Base-by-base conservation (phyloP, 2,797 vertebrate species). In the Etheostoma perlongum region DNA sequence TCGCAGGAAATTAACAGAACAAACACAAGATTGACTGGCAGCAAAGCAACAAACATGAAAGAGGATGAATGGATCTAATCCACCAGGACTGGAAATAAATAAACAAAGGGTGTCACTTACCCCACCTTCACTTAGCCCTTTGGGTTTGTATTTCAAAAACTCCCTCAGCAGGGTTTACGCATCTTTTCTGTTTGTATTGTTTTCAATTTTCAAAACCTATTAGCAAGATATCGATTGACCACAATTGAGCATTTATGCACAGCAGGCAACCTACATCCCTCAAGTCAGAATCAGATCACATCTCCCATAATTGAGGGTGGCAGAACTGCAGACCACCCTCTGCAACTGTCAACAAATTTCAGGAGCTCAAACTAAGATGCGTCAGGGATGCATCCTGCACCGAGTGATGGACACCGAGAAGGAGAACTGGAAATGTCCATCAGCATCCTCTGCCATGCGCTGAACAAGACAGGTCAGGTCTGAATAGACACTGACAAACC, bases 311-410 rank as follows among this genome's bases (percentile, higher is more conserved):
- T 94, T 84, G 87, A 88, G 88, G 88, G 87, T 93, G 95, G 90
- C 94, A 95, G 86, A 92, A 95, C 91, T 93, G 94, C 94, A 92
- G 94, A 94, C 94, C 92, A 94, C 93, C 95, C 94, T 93, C 94
- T 93, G 94, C 92, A 94, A 91, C 95, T 94, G 94, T 95, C 95
- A 95, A 94, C 94, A 94, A 84, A 94, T 94, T 93, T 94, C 93
- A 93, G 87, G 89, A 91, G 88, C 92, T 92, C 90, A 76, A 86
- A 87, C 91, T 89, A 91, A 91, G 94, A 93, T 78, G 84, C 83
- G 93, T 91, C 91, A 86, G 81, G 90, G 81, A 90, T 75, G 90
- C 88, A 76, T 90, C 88, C 88, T 5, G 72, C 66, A 4, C 74
- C 65, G 88, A 78, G 89, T 95, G 93, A 96, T 90, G 92, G 95